Evolutionary conservation across 2,888 invertebrate species (phyloP).

Genomic region (Parelbella ahira): DNA sequence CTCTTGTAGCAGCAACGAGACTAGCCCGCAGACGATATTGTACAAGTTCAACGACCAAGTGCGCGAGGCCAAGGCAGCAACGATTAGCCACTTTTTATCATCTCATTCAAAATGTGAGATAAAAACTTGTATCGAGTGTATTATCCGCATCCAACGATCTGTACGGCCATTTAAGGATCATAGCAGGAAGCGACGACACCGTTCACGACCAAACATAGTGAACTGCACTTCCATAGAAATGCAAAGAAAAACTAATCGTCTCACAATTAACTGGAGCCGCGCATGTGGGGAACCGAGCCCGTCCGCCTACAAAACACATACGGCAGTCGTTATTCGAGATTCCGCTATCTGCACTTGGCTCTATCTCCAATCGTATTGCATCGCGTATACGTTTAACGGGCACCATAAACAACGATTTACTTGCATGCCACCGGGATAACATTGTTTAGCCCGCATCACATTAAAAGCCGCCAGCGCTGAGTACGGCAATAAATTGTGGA

Average conservation of each 20-base stretch:
- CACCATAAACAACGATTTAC: constrained; percentile 39
- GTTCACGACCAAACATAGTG: constrained; percentile 42
- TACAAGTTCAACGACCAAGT: constrained; percentile 43
- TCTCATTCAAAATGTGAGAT: constrained; percentile 41
- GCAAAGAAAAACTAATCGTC: constrained; percentile 49
- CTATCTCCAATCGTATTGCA: constrained; percentile 19
- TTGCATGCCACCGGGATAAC: constrained; percentile 38
- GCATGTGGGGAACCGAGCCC: constrained; percentile 32
- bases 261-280: constrained; percentile 52
- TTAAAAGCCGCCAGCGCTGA: constrained; percentile 39
- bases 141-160: constrained; percentile 53
- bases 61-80: constrained; percentile 34
- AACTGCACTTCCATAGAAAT: constrained; percentile 40
- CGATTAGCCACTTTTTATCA: constrained; percentile 44
- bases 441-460: constrained; percentile 50
- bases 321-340: constrained; percentile 38
- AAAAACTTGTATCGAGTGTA: constrained; percentile 53
- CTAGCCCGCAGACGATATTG: constrained; percentile 27
- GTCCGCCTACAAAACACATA: constrained; percentile 39
- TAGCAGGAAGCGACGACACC: constrained; percentile 59
- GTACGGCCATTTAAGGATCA: constrained; percentile 58
- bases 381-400: constrained; percentile 25
- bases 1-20: constrained; percentile 10
- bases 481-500: constrained; percentile 50
- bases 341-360: constrained; percentile 39